phyloP scores from a whole-genome alignment of 2,113 vertebrate genomes.

The Riparia riparia region DNA sequence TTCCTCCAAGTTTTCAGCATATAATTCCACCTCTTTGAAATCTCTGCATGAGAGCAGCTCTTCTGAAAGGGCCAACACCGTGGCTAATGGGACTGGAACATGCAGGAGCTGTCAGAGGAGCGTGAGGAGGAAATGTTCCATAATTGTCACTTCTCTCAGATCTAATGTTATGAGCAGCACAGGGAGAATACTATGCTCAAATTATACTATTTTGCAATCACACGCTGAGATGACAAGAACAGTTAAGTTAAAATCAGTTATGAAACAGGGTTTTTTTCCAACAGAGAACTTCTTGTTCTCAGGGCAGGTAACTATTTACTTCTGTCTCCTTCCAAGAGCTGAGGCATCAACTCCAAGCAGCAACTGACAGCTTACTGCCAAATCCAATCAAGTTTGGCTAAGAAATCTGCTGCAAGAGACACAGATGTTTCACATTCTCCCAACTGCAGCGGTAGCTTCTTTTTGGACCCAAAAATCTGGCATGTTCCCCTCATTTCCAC shows the following conservation, averaged over 20 bases:
- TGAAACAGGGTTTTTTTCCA: background rate
- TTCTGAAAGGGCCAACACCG: background rate
- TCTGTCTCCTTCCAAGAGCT: background rate
- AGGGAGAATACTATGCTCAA: background rate
- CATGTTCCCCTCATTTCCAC: background rate
- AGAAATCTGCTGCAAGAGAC: background rate
- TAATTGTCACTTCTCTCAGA: background rate
- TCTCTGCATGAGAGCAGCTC: background rate
- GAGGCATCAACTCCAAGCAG: background rate
- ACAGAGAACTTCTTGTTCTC: background rate
- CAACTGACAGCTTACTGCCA: background rate
- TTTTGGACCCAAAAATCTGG: background rate
- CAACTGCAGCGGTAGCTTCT: background rate
- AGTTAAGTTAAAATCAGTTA: background rate
- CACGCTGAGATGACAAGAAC: background rate
- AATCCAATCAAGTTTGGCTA: background rate
- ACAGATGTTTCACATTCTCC: background rate
- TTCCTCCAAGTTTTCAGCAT: background rate
- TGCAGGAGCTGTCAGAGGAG: background rate
- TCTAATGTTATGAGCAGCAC: background rate
- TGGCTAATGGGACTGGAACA: background rate
- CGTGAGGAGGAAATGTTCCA: background rate
- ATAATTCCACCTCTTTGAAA: background rate
- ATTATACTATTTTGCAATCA: background rate
- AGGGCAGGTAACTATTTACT: background rate